Evolutionary conservation across 2,113 vertebrate genomes (phyloP).

Genomic region (Neolamprologus modestus): DNA sequence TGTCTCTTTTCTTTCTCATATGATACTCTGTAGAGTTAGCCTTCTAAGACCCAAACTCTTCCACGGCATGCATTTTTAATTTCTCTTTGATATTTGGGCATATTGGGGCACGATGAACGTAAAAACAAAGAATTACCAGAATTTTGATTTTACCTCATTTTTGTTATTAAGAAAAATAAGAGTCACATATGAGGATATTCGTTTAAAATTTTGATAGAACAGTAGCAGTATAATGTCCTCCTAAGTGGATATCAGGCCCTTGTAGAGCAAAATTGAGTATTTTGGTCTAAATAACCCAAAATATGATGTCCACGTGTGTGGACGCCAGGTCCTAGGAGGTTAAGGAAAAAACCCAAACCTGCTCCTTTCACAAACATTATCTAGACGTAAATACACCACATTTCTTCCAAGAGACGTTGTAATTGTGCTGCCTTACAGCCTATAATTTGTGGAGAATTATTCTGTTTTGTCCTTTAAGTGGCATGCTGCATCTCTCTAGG

Average conservation of each 20-base stretch:
- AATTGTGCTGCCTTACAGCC: neutral
- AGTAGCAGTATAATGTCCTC: neutral
- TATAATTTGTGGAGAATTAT: conserved; percentile 29
- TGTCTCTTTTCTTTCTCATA: neutral
- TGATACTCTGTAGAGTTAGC: neutral
- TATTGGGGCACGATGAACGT: neutral
- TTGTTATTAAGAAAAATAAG: neutral
- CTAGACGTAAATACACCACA: neutral
- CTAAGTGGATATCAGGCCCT: neutral
- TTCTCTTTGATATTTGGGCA: neutral
- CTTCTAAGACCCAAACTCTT: neutral
- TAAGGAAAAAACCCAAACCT: neutral
- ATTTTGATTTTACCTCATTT: neutral
- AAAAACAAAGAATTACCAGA: neutral
- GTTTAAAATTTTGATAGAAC: neutral
- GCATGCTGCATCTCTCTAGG: neutral
- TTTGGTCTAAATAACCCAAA: neutral
- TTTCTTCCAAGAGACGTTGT: neutral
- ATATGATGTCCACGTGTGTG: neutral
- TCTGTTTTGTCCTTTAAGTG: conserved; percentile 38
- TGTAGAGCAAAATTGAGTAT: neutral
- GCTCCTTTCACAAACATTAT: neutral
- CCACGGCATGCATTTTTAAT: neutral
- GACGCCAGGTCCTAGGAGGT: neutral
- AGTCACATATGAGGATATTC: neutral